Conservation (phyloP, 1,140 invertebrate genomes). For the Drosophila bipectinata region DNA sequence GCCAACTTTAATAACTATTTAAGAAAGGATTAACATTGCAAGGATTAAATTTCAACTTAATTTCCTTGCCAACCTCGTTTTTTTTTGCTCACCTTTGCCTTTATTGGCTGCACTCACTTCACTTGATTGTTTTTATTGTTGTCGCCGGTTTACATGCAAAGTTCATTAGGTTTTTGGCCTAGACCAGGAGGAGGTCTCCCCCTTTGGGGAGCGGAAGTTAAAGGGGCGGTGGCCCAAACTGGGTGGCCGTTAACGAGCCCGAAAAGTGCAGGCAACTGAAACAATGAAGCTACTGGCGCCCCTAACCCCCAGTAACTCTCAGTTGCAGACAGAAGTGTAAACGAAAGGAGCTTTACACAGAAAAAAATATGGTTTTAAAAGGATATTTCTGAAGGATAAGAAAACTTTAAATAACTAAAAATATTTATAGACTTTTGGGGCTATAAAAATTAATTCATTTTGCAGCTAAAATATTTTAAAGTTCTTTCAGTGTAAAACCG, state of each 20-base stretch:
- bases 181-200: slow-evolving; percentile 35
- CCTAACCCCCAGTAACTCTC: slow-evolving; percentile 14
- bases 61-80: not conserved
- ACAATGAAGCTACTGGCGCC: slow-evolving; percentile 4
- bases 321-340: slow-evolving; percentile 16
- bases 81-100: not conserved
- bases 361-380: not conserved
- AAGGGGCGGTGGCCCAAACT: slow-evolving; percentile 5
- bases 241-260: slow-evolving; percentile 41
- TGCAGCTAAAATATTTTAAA: too few relatives aligned
- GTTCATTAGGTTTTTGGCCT: slow-evolving; percentile 81
- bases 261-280: slow-evolving; percentile 56
- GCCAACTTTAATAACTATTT: not conserved
- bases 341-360: slow-evolving; percentile 8
- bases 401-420: not conserved
- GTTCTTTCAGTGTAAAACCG: not conserved
- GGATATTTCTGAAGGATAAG: not conserved
- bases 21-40: too few relatives aligned
- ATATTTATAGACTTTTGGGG: too few relatives aligned
- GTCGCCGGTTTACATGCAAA: slow-evolving; percentile 70
- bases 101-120: slow-evolving; percentile 22
- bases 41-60: not conserved
- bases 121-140: slow-evolving; percentile 64
- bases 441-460: too few relatives aligned
- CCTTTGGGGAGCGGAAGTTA: not conserved